A percentile compares a stretch with the other conserved stretches of the same genome.
These are phyloP conservation scores for Brachionus manjavacas DNA, from an alignment of 1,140 invertebrate species.

Conservation along the genomic window DNA sequence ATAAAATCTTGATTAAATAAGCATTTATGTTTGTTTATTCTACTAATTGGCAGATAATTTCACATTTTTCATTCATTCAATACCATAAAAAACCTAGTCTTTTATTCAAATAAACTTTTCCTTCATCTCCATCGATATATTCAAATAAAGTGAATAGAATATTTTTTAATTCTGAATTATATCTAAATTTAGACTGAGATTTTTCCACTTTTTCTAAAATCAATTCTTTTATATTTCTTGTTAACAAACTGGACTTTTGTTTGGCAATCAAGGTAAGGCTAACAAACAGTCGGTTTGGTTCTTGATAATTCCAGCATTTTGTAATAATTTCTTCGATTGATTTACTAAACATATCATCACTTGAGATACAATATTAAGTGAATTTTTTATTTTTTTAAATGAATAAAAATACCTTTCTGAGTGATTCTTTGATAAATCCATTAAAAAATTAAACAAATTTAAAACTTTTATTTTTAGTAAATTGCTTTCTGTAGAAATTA, in stretches of 20 bases:
- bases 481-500: neutral
- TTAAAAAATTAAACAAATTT: conserved; percentile 17
- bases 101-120: conserved; percentile 33
- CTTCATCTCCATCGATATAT: conserved; percentile 33
- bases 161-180: conserved; percentile 26
- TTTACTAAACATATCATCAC: conserved; percentile 13
- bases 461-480: neutral
- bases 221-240: neutral
- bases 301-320: conserved; percentile 6
- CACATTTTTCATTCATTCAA: neutral
- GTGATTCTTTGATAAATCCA: neutral
- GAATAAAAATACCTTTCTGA: neutral
- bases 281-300: conserved; percentile 20
- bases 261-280: conserved; percentile 18
- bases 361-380: neutral
- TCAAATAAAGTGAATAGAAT: conserved; percentile 26
- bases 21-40: no score
- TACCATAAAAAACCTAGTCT: conserved; percentile 35
- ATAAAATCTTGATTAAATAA: no score
- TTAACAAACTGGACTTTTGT: neutral
- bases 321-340: neutral
- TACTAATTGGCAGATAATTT: neutral
- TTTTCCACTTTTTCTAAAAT: conserved; percentile 34
- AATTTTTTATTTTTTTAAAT: neutral
- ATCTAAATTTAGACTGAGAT: conserved; percentile 28